Evolutionary conservation across 2,797 vertebrate species (phyloP), one percentile per base, ranked within the genome.

Genomic region (Lindbergichthys nudifrons): DNA sequence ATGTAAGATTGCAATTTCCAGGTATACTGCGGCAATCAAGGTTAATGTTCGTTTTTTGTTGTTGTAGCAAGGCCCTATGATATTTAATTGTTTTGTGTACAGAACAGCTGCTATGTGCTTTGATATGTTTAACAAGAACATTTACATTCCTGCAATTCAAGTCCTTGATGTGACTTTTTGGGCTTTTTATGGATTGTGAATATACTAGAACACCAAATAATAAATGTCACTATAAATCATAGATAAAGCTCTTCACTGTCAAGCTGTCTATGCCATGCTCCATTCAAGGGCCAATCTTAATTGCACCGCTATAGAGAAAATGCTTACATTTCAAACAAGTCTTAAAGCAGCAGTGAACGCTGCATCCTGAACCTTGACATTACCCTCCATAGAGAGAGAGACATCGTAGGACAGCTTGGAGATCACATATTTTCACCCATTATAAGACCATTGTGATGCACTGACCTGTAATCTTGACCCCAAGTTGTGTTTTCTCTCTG

Each of bases 401-500:
- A 62, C 19, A 64, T 19, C 1, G 0, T 48, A 48, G 68, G 65
- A 41, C 39, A 21, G 65, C 73, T 52, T 23, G 11, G 62, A 77
- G 71, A 75, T 79, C 80, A 68, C 75, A 75, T 62, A 48, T 87
- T 75, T 80, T 76, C 64, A 70, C 41, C 66, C 81, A 79, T 87
- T 77, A 77, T 70, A 39, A 73, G 56, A n/a, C 66, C 51, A 57
- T 77, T 82, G 83, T 80, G 73, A 79, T 41, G 52, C 45, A 3
- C 59, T 87, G 89, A 89, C 88, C 88, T 85, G 72, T 65, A 52
- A 77, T 83, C 77, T 81, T 90, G 83, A 88, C 87, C 85, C 69
- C 53, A n/a, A 42, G 54, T 51, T 76, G 67, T 68, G 70, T 78
- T 83, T 63, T 80, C 68, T 77, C 50, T 80, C 10, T 15, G 39